These are phyloP conservation scores for Paracyclopina nana DNA, from an alignment of 1,140 invertebrate species.

Conservation along the genomic window DNA sequence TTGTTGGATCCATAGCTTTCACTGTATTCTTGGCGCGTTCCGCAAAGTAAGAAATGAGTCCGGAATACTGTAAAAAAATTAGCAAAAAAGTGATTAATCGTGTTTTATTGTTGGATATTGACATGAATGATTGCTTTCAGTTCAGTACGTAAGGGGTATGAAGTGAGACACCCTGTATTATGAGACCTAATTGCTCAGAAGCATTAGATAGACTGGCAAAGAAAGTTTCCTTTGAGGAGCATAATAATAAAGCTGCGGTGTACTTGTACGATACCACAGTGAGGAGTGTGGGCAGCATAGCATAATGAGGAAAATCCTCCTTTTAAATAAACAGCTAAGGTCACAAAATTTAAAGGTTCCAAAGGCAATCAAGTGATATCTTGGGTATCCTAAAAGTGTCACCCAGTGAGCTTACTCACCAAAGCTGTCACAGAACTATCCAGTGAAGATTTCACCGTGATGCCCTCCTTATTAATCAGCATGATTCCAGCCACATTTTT, in stretches of 20 bases:
- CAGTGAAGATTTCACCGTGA: slow-evolving; percentile 4
- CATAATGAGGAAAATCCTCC: neutral
- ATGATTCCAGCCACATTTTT: slow-evolving; percentile 5
- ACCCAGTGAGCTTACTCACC: neutral
- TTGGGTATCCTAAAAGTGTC: neutral
- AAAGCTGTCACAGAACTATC: neutral
- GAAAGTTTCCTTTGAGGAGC: neutral
- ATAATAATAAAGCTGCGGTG: neutral
- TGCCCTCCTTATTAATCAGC: slow-evolving; percentile 4
- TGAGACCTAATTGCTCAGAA: neutral
- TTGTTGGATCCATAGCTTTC: neutral
- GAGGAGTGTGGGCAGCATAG: neutral
- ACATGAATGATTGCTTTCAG: too few relatives aligned
- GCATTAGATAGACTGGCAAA: neutral
- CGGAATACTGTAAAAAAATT: slow-evolving; percentile 1
- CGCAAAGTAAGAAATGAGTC: neutral
- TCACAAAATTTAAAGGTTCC: neutral
- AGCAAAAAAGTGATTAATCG: neutral
- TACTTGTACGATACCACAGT: neutral
- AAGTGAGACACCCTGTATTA: neutral
- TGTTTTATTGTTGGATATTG: too few relatives aligned
- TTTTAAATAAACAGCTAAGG: neutral
- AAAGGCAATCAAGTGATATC: neutral
- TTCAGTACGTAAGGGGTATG: too few relatives aligned
- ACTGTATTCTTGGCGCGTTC: neutral